Percentiles rank a stretch among this genome's conserved stretches.
Conservation (phyloP, 2,888 invertebrate genomes). For the Drosophila mercatorum region DNA sequence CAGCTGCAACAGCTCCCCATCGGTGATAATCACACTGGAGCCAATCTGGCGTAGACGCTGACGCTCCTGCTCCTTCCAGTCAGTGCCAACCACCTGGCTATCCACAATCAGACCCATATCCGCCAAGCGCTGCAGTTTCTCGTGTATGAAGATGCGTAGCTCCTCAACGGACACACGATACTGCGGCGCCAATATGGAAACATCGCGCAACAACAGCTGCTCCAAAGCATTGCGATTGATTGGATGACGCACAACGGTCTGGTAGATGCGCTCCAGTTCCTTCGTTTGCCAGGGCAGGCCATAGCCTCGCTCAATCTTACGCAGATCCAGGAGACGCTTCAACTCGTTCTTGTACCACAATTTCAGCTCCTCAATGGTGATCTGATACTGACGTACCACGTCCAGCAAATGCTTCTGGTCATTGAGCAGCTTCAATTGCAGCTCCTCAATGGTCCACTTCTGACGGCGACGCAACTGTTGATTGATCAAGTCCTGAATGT, state of each 20-base stretch:
- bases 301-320: constrained; percentile 66
- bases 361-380: constrained; percentile 72
- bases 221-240: constrained; percentile 68
- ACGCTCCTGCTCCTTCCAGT: constrained; percentile 78
- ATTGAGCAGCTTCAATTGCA: constrained; percentile 70
- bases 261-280: constrained; percentile 78
- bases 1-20: constrained; percentile 75
- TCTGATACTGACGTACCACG: constrained; percentile 69
- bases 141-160: constrained; percentile 74
- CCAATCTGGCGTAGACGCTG: constrained; percentile 78
- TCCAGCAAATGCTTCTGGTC: constrained; percentile 71
- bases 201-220: constrained; percentile 60
- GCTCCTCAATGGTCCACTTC: constrained; percentile 81
- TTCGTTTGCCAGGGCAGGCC: constrained; percentile 75
- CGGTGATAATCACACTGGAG: constrained; percentile 73
- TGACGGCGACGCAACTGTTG: constrained; percentile 67
- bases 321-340: constrained; percentile 67
- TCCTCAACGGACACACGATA: constrained; percentile 76
- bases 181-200: constrained; percentile 46
- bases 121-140: constrained; percentile 73
- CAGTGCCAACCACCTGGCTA: constrained; percentile 5
- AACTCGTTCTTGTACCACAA: constrained; percentile 80
- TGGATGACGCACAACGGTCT: constrained; percentile 61
- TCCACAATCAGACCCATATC: constrained; percentile 71
- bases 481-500: constrained; percentile 76